Evolutionary conservation across 2,888 invertebrate species (phyloP), one percentile per base, ranked within the genome.

Genomic region (Ephialtes manifestator): DNA sequence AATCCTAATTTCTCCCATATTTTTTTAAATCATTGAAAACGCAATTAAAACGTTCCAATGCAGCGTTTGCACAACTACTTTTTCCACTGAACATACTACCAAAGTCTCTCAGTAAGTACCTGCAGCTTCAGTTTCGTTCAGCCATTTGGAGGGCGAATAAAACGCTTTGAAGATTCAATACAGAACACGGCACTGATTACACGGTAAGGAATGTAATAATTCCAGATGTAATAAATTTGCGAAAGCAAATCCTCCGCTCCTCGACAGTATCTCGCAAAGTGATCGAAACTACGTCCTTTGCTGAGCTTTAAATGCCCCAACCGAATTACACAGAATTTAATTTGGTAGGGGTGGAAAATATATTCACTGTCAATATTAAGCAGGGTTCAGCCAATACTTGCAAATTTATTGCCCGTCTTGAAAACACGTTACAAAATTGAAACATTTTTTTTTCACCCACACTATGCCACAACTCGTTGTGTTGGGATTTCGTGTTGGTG

Each of bases 361-460:
- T 60, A 31, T 31, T n/a, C 15, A n/a, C 39, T 35, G 39, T 39
- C 35, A 35, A 39, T 63, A 63, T 63, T 72, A 2, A 20, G 24
- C 28, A 31, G 18, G 13, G n/a, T 68, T 53, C 13, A 7, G 15
- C 39, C 53, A 13, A 51, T 60, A 46, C 53, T 7, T 24, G 31
- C 10, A 13, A 31, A 58, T 74, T 78, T 60, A 60, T 68, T 48
- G 67, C 35, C 4, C 60, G 43, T 72, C 70, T 58, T 28, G 24
- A 58, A 60, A 53, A n/a, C 48, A 18, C 48, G 68, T 39, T 51
- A 28, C 5, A 53, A 74, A 51, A 63, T 82, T 79, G 31, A 70
- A 79, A 75, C 31, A 39, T 68, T 68, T 48, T 70, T 53, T 72
- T 72, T 48, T 74, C 46, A 7, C n/a, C n/a, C n/a, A n/a, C 39